Evolutionary conservation across 23 tunicate genomes (phyloP).

Genomic region (Diplosoma virens): DNA sequence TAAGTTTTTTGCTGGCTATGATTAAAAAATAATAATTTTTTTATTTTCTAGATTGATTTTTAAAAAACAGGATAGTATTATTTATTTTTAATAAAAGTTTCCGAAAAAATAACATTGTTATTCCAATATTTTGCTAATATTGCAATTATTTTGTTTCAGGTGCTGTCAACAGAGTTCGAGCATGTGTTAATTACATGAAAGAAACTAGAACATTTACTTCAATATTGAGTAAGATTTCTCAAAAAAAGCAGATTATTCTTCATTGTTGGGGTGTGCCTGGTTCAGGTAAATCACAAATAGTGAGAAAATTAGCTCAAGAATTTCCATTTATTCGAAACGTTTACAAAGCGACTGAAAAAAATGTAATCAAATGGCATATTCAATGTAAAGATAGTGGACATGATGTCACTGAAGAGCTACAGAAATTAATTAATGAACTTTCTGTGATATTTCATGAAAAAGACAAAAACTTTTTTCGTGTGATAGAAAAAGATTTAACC

Average conservation of each 20-base stretch:
- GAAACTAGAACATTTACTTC: not conserved
- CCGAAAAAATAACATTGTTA: too few species aligned
- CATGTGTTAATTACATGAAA: too few species aligned
- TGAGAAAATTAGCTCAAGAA: conserved; percentile 8
- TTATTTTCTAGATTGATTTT: too few species aligned
- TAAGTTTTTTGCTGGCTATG: too few species aligned
- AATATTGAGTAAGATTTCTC: not conserved
- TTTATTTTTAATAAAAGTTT: too few species aligned
- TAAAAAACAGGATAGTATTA: too few species aligned
- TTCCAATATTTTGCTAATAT: too few species aligned
- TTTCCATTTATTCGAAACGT: conserved; percentile 8
- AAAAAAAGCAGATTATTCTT: not conserved
- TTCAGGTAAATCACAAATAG: conserved; percentile 45
- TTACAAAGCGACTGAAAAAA: not conserved
- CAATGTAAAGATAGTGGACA: conserved; percentile 41
- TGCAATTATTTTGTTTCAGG: too few species aligned
- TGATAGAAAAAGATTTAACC: not conserved
- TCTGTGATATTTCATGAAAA: not conserved
- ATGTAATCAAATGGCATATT: conserved; percentile 51
- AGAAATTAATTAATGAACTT: conserved; percentile 22
- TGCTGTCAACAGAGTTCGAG: too few species aligned
- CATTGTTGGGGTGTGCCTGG: conserved; percentile 54
- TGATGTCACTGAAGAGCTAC: conserved; percentile 31
- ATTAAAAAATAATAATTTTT: too few species aligned
- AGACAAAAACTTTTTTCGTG: not conserved